These are phyloP conservation scores for Calameuta pallipes DNA, from an alignment of 2,888 invertebrate species.

Conservation along the genomic window DNA sequence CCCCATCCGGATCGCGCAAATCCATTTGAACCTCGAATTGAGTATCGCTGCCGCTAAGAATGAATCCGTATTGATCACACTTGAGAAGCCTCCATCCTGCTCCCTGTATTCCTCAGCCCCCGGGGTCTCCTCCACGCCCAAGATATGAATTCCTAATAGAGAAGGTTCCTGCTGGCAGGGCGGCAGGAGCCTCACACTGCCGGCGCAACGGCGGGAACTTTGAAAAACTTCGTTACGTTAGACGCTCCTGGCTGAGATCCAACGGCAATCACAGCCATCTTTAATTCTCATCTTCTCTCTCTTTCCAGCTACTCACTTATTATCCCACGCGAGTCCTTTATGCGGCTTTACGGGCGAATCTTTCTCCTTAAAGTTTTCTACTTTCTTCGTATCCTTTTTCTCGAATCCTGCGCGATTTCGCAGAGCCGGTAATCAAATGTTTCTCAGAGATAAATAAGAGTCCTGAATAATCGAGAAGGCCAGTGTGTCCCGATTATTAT, in stretches of 20 bases:
- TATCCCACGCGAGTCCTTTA: slow-evolving; percentile 14
- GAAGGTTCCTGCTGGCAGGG: slow-evolving; percentile 19
- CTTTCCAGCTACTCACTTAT: slow-evolving; percentile 48
- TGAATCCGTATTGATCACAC: slow-evolving; percentile 59
- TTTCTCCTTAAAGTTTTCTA: slow-evolving; percentile 9
- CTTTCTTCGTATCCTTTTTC: slow-evolving; percentile 13
- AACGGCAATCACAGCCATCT: slow-evolving; percentile 55
- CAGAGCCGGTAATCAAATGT: background rate
- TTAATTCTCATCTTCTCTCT: slow-evolving; percentile 52
- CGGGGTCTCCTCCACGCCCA: slow-evolving; percentile 34
- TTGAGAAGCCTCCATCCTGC: slow-evolving; percentile 46
- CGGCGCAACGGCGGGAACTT: slow-evolving; percentile 30
- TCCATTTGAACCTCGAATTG: slow-evolving; percentile 35
- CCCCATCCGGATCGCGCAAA: background rate
- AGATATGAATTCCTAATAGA: slow-evolving; percentile 63
- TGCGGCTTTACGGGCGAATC: slow-evolving; percentile 30
- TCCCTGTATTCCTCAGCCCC: slow-evolving; percentile 16
- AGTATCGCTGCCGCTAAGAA: slow-evolving; percentile 57
- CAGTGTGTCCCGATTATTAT: background rate
- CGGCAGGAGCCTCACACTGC: slow-evolving; percentile 1
- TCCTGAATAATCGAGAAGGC: background rate
- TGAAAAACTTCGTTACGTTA: slow-evolving; percentile 53
- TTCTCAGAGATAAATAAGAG: background rate
- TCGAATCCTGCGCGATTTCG: background rate
- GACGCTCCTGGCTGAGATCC: slow-evolving; percentile 51